These are phyloP conservation scores for Cranoglanis bouderius DNA, from an alignment of 2,113 vertebrate species.

Conservation along the genomic window DNA sequence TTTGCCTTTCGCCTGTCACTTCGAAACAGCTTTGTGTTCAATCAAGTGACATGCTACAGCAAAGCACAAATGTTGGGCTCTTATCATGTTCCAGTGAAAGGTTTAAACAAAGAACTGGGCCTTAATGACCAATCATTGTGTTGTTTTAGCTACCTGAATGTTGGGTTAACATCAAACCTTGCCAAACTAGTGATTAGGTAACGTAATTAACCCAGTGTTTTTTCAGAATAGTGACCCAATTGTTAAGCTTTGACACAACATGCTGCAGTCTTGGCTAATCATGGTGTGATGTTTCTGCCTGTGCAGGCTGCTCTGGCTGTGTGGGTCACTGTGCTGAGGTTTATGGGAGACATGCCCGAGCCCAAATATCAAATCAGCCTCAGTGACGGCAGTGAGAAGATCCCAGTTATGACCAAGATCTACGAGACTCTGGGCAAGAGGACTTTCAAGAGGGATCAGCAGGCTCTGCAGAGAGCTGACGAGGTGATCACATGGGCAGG, in stretches of 20 bases:
- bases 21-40: neutral
- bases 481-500: slow-evolving; percentile 76
- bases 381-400: slow-evolving; percentile 94
- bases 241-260: neutral
- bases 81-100: neutral
- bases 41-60: neutral
- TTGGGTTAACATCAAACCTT: neutral
- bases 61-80: neutral
- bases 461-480: slow-evolving; percentile 88
- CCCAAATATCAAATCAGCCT: slow-evolving; percentile 95
- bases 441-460: slow-evolving; percentile 91
- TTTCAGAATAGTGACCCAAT: neutral
- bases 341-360: slow-evolving; percentile 98
- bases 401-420: slow-evolving; percentile 99
- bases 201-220: neutral
- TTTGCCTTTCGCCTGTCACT: neutral
- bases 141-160: neutral
- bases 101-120: neutral
- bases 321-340: slow-evolving; percentile 95
- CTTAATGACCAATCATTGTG: neutral
- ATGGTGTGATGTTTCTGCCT: neutral
- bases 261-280: neutral
- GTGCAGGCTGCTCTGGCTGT: slow-evolving; percentile 90
- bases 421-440: slow-evolving; percentile 97
- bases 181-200: neutral